Base-by-base conservation (phyloP, 2,888 invertebrate species). In the Terebella lapidaria region DNA sequence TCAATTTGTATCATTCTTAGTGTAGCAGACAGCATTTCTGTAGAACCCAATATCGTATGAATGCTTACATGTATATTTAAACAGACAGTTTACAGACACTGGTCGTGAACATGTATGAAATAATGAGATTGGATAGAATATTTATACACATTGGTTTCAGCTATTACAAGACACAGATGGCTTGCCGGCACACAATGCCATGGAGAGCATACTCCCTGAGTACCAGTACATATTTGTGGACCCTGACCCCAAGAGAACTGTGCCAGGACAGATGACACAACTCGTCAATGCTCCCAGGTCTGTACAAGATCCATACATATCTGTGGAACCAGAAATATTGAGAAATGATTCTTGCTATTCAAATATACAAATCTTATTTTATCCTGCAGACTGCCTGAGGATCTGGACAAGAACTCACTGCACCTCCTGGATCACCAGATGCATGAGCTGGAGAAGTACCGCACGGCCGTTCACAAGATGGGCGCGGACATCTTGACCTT, bases 211-310 rank as follows among this genome's bases (percentile, higher is more conserved):
- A 2, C 69, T 78, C n/a, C 78, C 78, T 28, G 78, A 78, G 54
- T 78, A 78, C 63, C 72, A 76, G 67, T 78, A 78, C 61, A 78
- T 78, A 46, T 77, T 77, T 68, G 68, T 69, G 57, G 75, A 75
- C 54, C 70, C 71, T 2, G 69, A 69, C 24, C n/a, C 10, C 2
- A 59, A 54, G 28, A 15, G 28, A 20, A 52, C 27, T 24, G 49
- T 26, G 5, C 58, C 58, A 4, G 53, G 53, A 10, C 24, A 49
- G 15, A 49, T n/a, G 5, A 5, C n/a, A 35, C 10, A 35, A 10
- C 10, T 35, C n/a, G 42, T 35, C n/a, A n/a, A 15, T 35, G 42
- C n/a, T 35, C n/a, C 42, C 49, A 20, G 49, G 5, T 18, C n/a
- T 29, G 24, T 30, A 2, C 22, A 28, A 22, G 15, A 29, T 47